Evolutionary conservation across 2,797 vertebrate genomes (phyloP).

Genomic region (Selene dorsalis): DNA sequence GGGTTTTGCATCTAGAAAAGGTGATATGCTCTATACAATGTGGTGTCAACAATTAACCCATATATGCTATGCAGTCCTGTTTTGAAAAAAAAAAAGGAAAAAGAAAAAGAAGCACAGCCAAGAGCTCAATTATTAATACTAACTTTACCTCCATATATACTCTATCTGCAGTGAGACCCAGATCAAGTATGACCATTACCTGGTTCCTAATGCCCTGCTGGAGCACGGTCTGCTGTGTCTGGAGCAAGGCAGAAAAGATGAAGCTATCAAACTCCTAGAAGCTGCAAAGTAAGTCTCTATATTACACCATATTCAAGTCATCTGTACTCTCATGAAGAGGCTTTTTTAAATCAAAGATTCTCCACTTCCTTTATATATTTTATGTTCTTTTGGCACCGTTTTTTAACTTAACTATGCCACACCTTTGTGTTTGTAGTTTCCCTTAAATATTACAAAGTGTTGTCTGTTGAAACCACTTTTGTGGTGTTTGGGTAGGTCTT

Average conservation of each 20-base stretch:
- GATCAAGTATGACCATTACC: conserved; percentile 97
- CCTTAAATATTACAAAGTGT: not conserved
- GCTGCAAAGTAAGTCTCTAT: conserved; percentile 90
- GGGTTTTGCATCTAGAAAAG: not conserved
- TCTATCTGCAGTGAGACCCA: conserved; percentile 89
- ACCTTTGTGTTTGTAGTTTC: not conserved
- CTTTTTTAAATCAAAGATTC: conserved; percentile 4
- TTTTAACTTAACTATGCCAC: not conserved
- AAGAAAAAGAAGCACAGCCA: not conserved
- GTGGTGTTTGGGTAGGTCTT: not conserved
- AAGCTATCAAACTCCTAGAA: conserved; percentile 92
- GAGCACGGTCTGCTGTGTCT: conserved; percentile 93
- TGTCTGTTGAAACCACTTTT: not conserved
- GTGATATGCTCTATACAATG: not conserved
- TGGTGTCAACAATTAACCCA: not conserved
- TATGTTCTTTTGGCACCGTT: not conserved
- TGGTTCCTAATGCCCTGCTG: conserved; percentile 95
- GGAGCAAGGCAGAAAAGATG: conserved; percentile 89
- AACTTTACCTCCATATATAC: not conserved
- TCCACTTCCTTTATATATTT: not conserved
- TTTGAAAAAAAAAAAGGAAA: not conserved
- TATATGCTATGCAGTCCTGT: not conserved
- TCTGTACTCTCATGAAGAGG: not conserved
- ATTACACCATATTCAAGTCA: not conserved
- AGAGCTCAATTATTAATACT: conserved; percentile 1